Percentiles rank a stretch among this genome's conserved stretches.
Conservation (phyloP, 2,113 vertebrate species). For the Aspidoscelis tigris region DNA sequence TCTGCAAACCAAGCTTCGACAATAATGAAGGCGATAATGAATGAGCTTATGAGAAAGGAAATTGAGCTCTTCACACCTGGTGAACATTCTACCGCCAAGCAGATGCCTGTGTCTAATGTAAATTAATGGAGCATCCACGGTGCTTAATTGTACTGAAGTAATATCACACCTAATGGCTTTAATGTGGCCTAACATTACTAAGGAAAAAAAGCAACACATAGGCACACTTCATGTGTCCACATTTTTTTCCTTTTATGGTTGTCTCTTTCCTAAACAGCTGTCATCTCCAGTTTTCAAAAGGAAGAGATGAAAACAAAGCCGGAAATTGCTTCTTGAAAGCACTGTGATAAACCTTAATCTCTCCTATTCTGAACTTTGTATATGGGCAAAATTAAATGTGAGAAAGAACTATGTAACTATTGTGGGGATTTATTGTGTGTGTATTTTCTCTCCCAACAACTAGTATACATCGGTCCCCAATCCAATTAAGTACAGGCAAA, state of each 20-base stretch:
- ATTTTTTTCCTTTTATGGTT: not conserved
- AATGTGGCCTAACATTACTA: constrained; percentile 1
- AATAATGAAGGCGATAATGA: constrained; percentile 18
- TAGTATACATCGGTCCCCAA: too few relatives aligned
- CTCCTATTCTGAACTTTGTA: too few relatives aligned
- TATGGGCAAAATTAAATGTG: too few relatives aligned
- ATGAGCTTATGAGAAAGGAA: constrained; percentile 15
- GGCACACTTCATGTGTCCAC: not conserved
- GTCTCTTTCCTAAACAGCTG: not conserved
- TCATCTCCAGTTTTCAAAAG: too few relatives aligned
- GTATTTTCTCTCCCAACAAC: too few relatives aligned
- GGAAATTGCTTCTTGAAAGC: too few relatives aligned
- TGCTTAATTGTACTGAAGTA: constrained; percentile 41
- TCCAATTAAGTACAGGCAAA: too few relatives aligned
- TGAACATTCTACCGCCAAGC: constrained; percentile 21
- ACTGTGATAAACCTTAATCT: too few relatives aligned
- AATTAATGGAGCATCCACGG: constrained; percentile 24
- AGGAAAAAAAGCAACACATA: constrained; percentile 2
- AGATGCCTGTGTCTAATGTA: constrained; percentile 24
- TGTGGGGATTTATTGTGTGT: too few relatives aligned
- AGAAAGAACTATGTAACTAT: too few relatives aligned
- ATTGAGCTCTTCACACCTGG: constrained; percentile 8
- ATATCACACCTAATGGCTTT: constrained; percentile 20
- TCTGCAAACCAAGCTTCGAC: constrained; percentile 5
- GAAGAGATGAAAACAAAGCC: too few relatives aligned